These are phyloP conservation scores for Drosophila acutilabella DNA, from an alignment of 2,888 invertebrate species.

Conservation along the genomic window DNA sequence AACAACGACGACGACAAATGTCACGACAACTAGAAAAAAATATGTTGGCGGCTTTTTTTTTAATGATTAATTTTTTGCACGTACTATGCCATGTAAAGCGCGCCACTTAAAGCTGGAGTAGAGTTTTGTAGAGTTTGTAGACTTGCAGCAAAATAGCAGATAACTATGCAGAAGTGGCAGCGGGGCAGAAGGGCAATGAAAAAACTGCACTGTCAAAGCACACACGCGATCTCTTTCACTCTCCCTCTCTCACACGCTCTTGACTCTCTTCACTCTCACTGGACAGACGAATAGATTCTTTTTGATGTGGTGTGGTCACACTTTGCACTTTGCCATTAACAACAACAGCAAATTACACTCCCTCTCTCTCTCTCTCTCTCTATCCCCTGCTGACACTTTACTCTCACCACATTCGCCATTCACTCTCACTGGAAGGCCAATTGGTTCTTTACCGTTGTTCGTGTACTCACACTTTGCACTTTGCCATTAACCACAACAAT, in stretches of 20 bases:
- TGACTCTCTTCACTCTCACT: not conserved
- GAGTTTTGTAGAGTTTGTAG: not conserved
- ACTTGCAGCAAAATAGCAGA: not conserved
- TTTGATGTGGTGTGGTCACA: constrained; percentile 40
- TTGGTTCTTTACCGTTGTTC: too few species aligned
- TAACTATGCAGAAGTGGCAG: too few species aligned
- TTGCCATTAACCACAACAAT: constrained; percentile 22
- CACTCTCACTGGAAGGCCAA: too few species aligned
- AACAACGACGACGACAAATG: constrained; percentile 59
- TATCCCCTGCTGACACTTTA: too few species aligned
- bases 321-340: constrained; percentile 50
- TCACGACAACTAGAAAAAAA: constrained; percentile 60
- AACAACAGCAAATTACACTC: too few species aligned
- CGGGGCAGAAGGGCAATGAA: too few species aligned
- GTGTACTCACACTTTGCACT: too few species aligned
- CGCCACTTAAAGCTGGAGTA: constrained; percentile 28
- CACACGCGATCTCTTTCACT: not conserved
- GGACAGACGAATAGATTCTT: constrained; percentile 2
- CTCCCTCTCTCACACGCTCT: not conserved
- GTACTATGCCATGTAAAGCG: constrained; percentile 62
- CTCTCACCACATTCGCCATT: too few species aligned
- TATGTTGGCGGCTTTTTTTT: constrained; percentile 14
- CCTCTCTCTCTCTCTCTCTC: too few species aligned
- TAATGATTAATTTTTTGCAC: constrained; percentile 78
- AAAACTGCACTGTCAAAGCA: not conserved